phyloP scores from a whole-genome alignment of 2,113 vertebrate species.

The Phalacrocorax pelagicus region DNA sequence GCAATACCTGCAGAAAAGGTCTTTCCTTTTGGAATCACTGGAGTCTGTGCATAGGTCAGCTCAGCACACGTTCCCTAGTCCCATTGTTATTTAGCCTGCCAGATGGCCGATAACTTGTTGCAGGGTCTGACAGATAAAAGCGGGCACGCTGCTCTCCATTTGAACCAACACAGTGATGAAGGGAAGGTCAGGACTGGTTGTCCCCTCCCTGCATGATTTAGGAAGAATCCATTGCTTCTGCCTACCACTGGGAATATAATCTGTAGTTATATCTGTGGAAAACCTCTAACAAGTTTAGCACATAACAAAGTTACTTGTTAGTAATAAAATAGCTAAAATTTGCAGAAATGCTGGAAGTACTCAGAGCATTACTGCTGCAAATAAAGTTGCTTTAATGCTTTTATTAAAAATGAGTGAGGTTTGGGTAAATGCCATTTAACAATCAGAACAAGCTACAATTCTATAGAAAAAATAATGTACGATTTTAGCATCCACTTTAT shows the following conservation, averaged over 20 bases:
- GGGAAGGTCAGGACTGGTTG: accelerated
- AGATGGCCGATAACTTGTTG: background rate
- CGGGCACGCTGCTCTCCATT: accelerated
- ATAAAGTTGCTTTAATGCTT: background rate
- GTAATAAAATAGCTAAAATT: background rate
- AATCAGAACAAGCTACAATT: background rate
- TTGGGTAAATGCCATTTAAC: background rate
- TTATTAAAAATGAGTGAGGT: background rate
- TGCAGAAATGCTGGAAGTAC: background rate
- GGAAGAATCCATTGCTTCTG: background rate
- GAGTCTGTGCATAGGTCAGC: no score
- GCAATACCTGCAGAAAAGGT: background rate
- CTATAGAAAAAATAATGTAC: background rate
- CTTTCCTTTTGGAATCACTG: no score
- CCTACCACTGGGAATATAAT: accelerated
- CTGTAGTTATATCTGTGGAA: background rate
- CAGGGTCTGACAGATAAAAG: background rate
- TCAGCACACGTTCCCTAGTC: accelerated
- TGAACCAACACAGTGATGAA: accelerated
- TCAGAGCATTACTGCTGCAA: background rate
- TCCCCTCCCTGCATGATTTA: background rate
- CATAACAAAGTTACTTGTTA: background rate
- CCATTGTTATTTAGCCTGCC: accelerated
- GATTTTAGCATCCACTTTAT: background rate
- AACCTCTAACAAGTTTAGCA: background rate